Conservation (phyloP, 2,888 invertebrate species). For the Drosophila paramelanica region DNA sequence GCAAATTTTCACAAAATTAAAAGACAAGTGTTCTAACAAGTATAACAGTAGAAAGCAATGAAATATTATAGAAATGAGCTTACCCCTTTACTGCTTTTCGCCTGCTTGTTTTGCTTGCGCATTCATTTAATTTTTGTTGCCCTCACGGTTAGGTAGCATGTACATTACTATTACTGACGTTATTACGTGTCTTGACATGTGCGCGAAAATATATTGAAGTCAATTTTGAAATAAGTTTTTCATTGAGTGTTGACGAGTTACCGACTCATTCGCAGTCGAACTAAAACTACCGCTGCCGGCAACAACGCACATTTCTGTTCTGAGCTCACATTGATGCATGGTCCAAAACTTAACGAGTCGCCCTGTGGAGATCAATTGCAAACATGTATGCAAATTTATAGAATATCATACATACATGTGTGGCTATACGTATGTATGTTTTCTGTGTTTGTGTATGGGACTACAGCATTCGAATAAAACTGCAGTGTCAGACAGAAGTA, state of each 20-base stretch:
- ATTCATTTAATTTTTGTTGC: too few species aligned
- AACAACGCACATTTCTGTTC: constrained; percentile 18
- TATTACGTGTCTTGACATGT: too few species aligned
- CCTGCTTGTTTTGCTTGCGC: too few species aligned
- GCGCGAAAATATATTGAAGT: too few species aligned
- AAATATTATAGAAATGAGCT: too few species aligned
- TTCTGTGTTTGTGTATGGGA: constrained; percentile 1
- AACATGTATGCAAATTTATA: background rate
- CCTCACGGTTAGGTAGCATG: too few species aligned
- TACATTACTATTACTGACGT: too few species aligned
- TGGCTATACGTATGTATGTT: background rate
- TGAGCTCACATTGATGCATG: constrained; percentile 20
- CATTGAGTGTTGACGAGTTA: background rate
- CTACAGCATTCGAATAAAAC: constrained; percentile 6
- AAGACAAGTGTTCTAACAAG: background rate
- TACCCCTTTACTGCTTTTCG: too few species aligned
- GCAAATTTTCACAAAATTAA: background rate
- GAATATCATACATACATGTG: too few species aligned
- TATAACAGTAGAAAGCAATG: too few species aligned
- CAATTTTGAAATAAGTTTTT: too few species aligned
- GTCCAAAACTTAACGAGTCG: constrained; percentile 13
- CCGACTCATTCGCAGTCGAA: constrained; percentile 43
- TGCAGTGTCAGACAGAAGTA: constrained; percentile 11
- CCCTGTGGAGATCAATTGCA: constrained; percentile 26
- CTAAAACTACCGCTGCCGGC: constrained; percentile 56